Evolutionary conservation across 2,888 invertebrate species (phyloP).

Genomic region (Lepidocyrtoides sp.): DNA sequence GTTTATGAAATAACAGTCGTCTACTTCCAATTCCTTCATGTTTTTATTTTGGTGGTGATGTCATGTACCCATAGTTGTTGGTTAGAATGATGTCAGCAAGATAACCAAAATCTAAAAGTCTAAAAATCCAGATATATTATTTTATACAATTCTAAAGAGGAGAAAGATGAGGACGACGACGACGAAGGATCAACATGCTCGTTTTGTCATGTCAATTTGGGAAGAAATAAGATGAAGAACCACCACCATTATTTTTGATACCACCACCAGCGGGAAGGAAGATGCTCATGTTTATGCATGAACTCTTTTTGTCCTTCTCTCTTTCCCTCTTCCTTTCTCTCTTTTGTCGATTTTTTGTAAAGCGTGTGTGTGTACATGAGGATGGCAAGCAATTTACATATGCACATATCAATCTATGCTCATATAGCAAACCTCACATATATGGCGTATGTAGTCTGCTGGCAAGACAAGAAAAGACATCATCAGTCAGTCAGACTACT

Average conservation of each 20-base stretch:
- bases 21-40: background rate
- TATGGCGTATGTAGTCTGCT: background rate
- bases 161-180: background rate
- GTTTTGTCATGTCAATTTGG: slow-evolving; percentile 60
- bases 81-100: background rate
- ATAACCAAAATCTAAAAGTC: slow-evolving; percentile 21
- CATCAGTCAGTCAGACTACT: slow-evolving; percentile 14
- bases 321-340: background rate
- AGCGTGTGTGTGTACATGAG: background rate
- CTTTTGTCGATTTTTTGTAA: slow-evolving; percentile 22
- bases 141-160: background rate
- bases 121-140: slow-evolving; percentile 17
- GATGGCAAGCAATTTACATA: background rate
- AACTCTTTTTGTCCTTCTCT: slow-evolving; percentile 47
- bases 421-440: background rate
- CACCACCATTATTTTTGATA: background rate
- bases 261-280: slow-evolving; percentile 10
- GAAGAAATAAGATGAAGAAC: background rate
- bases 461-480: background rate
- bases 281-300: slow-evolving; percentile 73
- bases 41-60: background rate
- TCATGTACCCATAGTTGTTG: too few species aligned
- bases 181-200: slow-evolving; percentile 48
- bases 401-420: background rate
- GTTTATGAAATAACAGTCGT: too few species aligned